Evolutionary conservation across 2,113 vertebrate species (phyloP).

Genomic region (human): DNA sequence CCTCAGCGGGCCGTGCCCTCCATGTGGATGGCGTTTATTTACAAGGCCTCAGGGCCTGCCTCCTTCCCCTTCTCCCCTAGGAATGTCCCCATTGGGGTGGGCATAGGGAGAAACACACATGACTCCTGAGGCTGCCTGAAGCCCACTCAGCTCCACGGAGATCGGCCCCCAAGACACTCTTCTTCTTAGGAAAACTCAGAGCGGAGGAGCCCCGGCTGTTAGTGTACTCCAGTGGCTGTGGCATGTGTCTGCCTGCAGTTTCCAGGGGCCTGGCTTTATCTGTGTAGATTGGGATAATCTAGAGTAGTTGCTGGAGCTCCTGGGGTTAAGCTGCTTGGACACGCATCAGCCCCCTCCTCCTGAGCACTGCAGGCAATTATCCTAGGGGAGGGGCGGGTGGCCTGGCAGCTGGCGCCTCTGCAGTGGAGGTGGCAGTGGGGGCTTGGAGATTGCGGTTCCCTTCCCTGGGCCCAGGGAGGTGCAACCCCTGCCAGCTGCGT

Average conservation of each 20-base stretch:
- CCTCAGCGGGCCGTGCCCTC: neutral
- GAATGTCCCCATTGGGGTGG: neutral
- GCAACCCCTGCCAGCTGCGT: neutral
- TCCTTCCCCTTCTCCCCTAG: neutral
- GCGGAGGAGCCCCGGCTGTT: neutral
- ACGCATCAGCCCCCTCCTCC: neutral
- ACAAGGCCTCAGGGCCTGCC: neutral
- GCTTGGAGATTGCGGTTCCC: neutral
- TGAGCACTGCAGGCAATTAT: neutral
- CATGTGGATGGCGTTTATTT: neutral
- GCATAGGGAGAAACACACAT: too few species aligned
- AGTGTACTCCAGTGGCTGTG: neutral
- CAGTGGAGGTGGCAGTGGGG: neutral
- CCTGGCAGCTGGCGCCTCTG: neutral
- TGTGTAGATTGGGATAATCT: neutral
- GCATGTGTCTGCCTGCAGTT: neutral
- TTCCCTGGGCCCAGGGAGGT: neutral
- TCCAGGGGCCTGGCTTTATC: neutral
- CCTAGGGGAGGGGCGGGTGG: too few species aligned
- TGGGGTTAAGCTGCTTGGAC: neutral
- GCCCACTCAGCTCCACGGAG: neutral
- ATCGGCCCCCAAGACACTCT: rapidly evolving
- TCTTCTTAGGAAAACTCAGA: neutral
- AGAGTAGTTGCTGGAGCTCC: neutral
- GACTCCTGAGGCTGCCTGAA: neutral